Base-by-base conservation (phyloP, 1,140 invertebrate species). In the Meloidogyne chitwoodi region DNA sequence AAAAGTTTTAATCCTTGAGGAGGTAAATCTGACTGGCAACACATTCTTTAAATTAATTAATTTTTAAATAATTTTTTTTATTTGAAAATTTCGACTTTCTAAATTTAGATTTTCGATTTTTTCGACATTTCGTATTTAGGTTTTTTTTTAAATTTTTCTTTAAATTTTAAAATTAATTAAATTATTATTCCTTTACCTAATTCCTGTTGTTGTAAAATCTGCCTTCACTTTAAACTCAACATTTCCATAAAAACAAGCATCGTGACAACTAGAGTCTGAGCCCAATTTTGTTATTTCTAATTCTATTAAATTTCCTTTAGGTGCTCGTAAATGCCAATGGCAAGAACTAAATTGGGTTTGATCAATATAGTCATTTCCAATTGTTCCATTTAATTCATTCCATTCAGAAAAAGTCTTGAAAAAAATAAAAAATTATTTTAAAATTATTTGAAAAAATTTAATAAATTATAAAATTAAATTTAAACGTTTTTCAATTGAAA, bases 221-320 rank as follows among this genome's bases (percentile, higher is more conserved):
- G 2, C n/a, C 2, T 10, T n/a, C 69, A 71, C 19, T 71, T 71
- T 71, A 38, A 71, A 71, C 69, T 71, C 69, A 38, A 71, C 69
- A 66, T 65, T 71, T 26, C 69, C 69, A 22, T 48, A 71, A 24
- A 71, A 71, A 38, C 69, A 71, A 41, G 26, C 69, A 6, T 27
- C 61, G 10, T 27, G 34, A 27, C 69, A 71, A 48, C 38, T 65
- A 22, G 65, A n/a, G 19, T n/a, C 34, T n/a, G 26, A 19, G 2
- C 65, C 38, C 6, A 71, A 2, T 19, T 26, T 48, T 5, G 2
- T 19, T n/a, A 71, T 22, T 71, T 71, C 26, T 22, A 71, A 65
- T 71, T 71, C 38, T 19, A 71, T 29, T 65, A 29, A 29, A 10
- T 26, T 71, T 19, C 69, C 69, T 38, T 68, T 10, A 6, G 69